These are phyloP conservation scores for Drosophila sucinea DNA, from an alignment of 1,140 invertebrate genomes.

Conservation along the genomic window DNA sequence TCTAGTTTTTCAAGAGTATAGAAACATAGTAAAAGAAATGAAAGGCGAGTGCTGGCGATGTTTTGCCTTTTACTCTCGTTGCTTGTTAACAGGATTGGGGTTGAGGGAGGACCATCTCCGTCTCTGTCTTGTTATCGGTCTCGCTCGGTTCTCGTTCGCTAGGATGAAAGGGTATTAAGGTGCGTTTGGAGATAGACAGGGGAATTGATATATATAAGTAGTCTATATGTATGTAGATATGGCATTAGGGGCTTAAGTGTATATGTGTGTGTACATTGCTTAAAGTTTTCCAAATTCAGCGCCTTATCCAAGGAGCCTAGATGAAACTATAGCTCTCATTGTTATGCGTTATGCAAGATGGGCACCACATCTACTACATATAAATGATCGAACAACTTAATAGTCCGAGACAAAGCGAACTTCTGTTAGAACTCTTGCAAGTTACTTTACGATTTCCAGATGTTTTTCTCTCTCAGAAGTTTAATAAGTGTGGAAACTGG, in stretches of 20 bases:
- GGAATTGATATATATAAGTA: constrained; percentile 10
- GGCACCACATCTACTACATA: not conserved
- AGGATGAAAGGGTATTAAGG: constrained; percentile 9
- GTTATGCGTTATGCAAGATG: not conserved
- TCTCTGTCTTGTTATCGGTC: too few species aligned
- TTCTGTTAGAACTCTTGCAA: not conserved
- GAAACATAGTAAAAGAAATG: not conserved
- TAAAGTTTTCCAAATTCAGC: not conserved
- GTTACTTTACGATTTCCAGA: not conserved
- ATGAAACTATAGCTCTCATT: not conserved
- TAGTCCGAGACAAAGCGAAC: not conserved
- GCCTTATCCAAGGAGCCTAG: not conserved
- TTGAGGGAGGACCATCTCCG: too few species aligned
- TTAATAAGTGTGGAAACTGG: not conserved
- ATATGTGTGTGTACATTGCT: not conserved
- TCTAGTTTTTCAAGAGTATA: not conserved
- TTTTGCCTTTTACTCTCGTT: constrained; percentile 3
- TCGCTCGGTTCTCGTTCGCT: not conserved
- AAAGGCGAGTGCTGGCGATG: not conserved
- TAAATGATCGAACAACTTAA: not conserved
- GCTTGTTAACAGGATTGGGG: not conserved
- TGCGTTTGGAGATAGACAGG: not conserved
- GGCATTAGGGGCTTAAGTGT: constrained; percentile 2
- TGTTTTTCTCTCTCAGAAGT: not conserved
- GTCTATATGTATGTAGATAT: not conserved